A percentile compares a stretch with the other conserved stretches of the same genome.
These are phyloP conservation scores for Ericerus pela DNA, from an alignment of 1,140 invertebrate species.

Conservation along the genomic window DNA sequence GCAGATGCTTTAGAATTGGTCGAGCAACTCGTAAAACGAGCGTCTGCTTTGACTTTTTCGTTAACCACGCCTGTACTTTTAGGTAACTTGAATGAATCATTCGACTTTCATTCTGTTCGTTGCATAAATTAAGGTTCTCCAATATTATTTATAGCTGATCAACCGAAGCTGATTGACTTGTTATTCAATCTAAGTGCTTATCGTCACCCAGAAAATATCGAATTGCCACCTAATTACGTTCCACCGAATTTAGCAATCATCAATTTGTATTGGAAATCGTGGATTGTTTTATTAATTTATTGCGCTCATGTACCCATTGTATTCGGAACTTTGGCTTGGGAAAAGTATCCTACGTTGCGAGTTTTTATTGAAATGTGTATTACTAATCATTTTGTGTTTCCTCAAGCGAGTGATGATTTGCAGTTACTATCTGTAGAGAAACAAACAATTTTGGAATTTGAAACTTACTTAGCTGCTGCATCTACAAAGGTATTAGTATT, in stretches of 20 bases:
- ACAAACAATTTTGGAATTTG: constrained; percentile 78
- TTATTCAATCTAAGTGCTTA: constrained; percentile 82
- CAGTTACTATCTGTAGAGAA: constrained; percentile 58
- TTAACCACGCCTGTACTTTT: constrained; percentile 39
- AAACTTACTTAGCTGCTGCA: constrained; percentile 76
- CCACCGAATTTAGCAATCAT: constrained; percentile 82
- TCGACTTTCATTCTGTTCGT: background rate
- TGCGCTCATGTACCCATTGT: constrained; percentile 74
- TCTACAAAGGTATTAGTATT: constrained; percentile 44
- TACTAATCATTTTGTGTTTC: constrained; percentile 70
- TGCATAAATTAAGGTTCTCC: background rate
- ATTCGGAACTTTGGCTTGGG: constrained; percentile 75
- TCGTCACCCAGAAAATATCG: constrained; percentile 83
- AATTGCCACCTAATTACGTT: constrained; percentile 64
- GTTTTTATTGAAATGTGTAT: constrained; percentile 95
- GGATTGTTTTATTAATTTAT: constrained; percentile 77
- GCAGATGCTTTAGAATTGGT: constrained; percentile 71
- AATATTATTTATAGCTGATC: constrained; percentile 42
- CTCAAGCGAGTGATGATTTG: constrained; percentile 50
- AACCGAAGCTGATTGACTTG: constrained; percentile 72
- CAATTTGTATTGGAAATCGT: constrained; percentile 81
- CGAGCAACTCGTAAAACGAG: constrained; percentile 69
- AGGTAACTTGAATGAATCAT: constrained; percentile 13
- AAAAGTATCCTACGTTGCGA: constrained; percentile 80
- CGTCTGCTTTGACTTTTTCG: constrained; percentile 47